Percentiles rank a stretch among this genome's conserved stretches.
These are phyloP conservation scores for Holacanthella duospinosa DNA, from an alignment of 2,888 invertebrate genomes.

Conservation along the genomic window DNA sequence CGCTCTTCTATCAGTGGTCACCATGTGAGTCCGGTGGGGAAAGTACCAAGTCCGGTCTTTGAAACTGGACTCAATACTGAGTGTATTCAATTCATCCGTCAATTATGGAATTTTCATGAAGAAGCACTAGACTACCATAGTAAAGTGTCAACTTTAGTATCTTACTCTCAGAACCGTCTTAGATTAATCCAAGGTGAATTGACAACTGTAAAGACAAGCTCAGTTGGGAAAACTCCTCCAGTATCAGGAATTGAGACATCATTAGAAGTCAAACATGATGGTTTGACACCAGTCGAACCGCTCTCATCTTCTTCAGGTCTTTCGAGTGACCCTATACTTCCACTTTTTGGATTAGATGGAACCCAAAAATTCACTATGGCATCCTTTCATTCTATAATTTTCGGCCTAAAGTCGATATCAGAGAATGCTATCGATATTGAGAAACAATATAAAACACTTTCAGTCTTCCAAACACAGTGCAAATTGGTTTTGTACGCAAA, in stretches of 20 bases:
- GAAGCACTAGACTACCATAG: slow-evolving; percentile 24
- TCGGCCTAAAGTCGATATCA: slow-evolving; percentile 32
- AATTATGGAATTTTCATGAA: slow-evolving; percentile 36
- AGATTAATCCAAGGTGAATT: too few species aligned
- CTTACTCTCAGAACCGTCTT: neutral
- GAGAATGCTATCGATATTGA: slow-evolving; percentile 33
- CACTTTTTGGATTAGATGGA: too few species aligned
- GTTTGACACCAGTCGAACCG: neutral
- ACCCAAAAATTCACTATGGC: too few species aligned
- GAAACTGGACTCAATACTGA: slow-evolving; percentile 36
- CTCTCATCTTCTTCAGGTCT: too few species aligned
- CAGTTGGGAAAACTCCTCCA: too few species aligned
- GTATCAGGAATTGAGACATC: too few species aligned
- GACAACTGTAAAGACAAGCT: too few species aligned
- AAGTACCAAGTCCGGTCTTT: slow-evolving; percentile 12
- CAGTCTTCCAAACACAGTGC: slow-evolving; percentile 36
- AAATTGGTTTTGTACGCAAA: slow-evolving; percentile 36
- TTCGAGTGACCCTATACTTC: too few species aligned
- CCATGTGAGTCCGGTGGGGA: neutral
- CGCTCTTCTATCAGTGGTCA: neutral
- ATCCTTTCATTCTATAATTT: too few species aligned
- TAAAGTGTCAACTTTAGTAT: neutral
- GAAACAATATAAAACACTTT: slow-evolving; percentile 33
- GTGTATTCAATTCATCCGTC: slow-evolving; percentile 33
- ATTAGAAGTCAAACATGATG: too few species aligned